Evolutionary conservation across 1,140 invertebrate species (phyloP).

Genomic region (Aphidius ervi): DNA sequence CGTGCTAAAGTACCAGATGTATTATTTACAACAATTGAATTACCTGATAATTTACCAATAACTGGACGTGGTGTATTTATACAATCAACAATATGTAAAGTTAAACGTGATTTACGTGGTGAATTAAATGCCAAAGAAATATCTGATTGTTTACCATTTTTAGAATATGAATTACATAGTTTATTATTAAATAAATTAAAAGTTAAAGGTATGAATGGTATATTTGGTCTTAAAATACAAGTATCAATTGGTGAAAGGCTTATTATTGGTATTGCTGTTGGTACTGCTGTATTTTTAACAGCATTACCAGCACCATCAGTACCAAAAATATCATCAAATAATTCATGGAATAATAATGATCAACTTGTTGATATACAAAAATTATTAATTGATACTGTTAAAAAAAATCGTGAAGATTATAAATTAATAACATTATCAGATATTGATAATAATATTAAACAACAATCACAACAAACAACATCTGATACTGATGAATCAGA

Average conservation of each 20-base stretch:
- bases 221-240: conserved; percentile 80
- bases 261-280: conserved; percentile 82
- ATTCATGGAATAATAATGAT: conserved; percentile 61
- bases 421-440: conserved; percentile 55
- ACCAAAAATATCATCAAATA: conserved; percentile 64
- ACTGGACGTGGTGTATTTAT: conserved; percentile 72
- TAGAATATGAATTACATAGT: conserved; percentile 93
- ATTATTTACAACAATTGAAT: conserved; percentile 83
- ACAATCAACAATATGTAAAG: conserved; percentile 74
- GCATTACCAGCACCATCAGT: conserved; percentile 69
- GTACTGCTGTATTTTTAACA: conserved; percentile 74
- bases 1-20: conserved; percentile 85
- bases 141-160: conserved; percentile 86
- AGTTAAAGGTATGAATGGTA: conserved; percentile 90
- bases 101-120: conserved; percentile 73
- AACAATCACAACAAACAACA: conserved; percentile 22
- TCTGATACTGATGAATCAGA: conserved; percentile 69
- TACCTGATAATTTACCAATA: conserved; percentile 68
- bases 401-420: conserved; percentile 67
- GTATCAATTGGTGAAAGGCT: conserved; percentile 84
- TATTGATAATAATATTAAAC: conserved; percentile 21
- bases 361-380: conserved; percentile 64
- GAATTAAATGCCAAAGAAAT: conserved; percentile 92
- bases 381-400: conserved; percentile 63
- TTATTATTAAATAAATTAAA: conserved; percentile 87